These are phyloP conservation scores for Pseudotriccus pelzelni DNA, from an alignment of 2,797 vertebrate genomes.

Conservation along the genomic window DNA sequence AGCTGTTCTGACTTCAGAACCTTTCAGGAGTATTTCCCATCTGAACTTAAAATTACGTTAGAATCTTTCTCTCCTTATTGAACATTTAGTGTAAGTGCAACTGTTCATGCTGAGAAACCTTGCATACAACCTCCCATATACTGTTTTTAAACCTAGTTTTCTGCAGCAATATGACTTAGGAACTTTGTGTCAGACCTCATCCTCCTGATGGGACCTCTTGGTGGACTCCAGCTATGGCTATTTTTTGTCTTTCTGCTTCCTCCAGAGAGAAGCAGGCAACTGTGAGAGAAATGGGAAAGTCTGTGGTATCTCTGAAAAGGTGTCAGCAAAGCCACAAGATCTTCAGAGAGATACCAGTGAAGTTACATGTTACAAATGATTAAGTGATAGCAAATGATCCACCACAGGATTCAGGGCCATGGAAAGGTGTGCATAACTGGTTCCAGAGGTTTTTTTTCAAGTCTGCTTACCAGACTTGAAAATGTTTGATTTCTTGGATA, in stretches of 20 bases:
- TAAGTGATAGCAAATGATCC: background rate
- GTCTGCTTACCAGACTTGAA: background rate
- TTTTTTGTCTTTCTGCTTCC: background rate
- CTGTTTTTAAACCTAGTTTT: background rate
- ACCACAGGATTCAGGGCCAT: background rate
- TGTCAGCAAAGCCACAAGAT: background rate
- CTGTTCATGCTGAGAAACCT: background rate
- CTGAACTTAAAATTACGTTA: background rate
- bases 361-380: background rate
- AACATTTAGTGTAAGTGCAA: background rate
- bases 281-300: background rate
- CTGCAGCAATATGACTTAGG: background rate
- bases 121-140: background rate
- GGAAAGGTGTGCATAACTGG: background rate
- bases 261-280: background rate
- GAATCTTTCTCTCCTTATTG: background rate
- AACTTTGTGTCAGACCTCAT: background rate
- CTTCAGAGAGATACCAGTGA: background rate
- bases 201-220: background rate
- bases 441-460: background rate
- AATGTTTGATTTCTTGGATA: background rate
- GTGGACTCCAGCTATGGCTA: background rate
- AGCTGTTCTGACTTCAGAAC: background rate
- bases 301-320: background rate
- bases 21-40: background rate